Evolutionary conservation across 2,113 vertebrate species (phyloP).

Genomic region (Spea multiplicata): DNA sequence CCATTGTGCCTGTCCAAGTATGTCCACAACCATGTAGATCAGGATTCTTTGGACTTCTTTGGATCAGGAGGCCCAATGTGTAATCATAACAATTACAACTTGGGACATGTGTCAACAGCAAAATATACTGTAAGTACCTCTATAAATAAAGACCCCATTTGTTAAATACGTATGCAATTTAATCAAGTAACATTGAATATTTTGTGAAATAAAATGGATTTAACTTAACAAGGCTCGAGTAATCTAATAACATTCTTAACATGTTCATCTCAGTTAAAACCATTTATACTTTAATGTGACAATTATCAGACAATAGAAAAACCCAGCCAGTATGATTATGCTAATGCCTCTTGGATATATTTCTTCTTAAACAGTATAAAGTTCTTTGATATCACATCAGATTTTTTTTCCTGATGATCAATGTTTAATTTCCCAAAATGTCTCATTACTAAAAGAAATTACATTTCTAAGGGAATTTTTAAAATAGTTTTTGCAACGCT

Average conservation of each 20-base stretch:
- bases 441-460: conserved; percentile 22
- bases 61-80: no score
- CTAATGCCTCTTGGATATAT: conserved; percentile 32
- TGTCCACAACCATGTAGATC: no score
- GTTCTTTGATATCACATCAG: conserved; percentile 24
- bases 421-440: conserved; percentile 28
- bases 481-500: neutral
- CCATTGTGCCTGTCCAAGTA: no score
- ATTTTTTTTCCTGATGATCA: conserved; percentile 20
- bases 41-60: no score
- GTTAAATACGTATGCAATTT: neutral
- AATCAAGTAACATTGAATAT: neutral
- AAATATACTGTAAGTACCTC: neutral
- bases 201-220: conserved; percentile 18
- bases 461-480: conserved; percentile 24
- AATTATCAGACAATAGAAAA: conserved; percentile 19
- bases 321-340: conserved; percentile 29
- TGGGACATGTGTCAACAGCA: no score
- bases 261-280: conserved; percentile 22
- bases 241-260: conserved; percentile 13
- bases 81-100: no score
- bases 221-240: neutral
- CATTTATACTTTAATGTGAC: conserved; percentile 26
- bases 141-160: neutral
- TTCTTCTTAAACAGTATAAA: conserved; percentile 18